Base-by-base conservation (phyloP, 2,797 vertebrate genomes). In the Anas capensis region DNA sequence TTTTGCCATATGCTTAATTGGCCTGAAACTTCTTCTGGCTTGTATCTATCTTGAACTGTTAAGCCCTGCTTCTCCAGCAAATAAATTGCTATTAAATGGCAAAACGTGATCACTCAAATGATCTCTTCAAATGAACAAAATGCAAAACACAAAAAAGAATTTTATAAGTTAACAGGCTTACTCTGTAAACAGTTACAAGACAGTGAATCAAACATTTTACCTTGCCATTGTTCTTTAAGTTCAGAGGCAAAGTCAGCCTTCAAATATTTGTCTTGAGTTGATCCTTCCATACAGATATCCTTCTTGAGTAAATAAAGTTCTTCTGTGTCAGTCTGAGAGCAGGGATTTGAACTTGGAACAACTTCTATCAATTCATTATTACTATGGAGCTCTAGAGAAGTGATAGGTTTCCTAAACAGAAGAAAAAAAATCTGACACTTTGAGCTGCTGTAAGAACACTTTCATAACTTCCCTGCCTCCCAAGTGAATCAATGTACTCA, bases 311-410 rank as follows among this genome's bases (percentile, higher is more conserved):
- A 89, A 42, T 31, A 82, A 26, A 31, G 5, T 58, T 86, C 92
- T 62, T 97, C 96, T 65, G 65, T 17, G 60, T 94, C 94, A 82
- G 6, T 84, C 76, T 94, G 97, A 81, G 98, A 98, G 70, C 33
- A 90, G 80, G 98, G 97, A 83, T 98, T 98, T 95, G 98, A 98
- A 97, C 97, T 98, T 90, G 98, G 97, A 95, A 98, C 91, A 94
- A 98, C 29, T 83, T 98, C 97, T 34, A 91, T 73, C 70, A 95
- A 91, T 72, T 92, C 88, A 82, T 34, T 83, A 64, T 68, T 81
- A 85, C 82, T 68, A 27, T n/a, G 44, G 36, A 82, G 84, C 12
- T 53, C 33, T 49, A 51, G 57, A 90, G 85, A 89, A 80, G 46
- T 86, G 40, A 82, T 0, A 85, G 93, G 97, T 91, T 82, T 97